Percentiles rank a stretch among this genome's conserved stretches.
Conservation (phyloP, 2,797 vertebrate genomes). For the Gambusia yucatana region DNA sequence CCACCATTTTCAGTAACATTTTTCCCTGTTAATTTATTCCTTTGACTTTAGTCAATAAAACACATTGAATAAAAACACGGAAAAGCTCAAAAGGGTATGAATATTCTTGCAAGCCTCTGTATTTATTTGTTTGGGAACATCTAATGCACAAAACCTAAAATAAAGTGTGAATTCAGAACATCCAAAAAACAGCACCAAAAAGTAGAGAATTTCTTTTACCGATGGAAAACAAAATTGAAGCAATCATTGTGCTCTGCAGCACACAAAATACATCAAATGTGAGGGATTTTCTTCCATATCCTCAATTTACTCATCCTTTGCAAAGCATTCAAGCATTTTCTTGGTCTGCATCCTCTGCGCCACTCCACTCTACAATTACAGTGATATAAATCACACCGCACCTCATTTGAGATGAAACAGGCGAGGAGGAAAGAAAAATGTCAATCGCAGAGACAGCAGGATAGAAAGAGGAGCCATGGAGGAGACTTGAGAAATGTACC, state of each 20-base stretch:
- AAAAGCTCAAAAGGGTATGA: background rate
- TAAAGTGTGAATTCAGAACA: slow-evolving; percentile 5
- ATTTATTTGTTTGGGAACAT: slow-evolving; percentile 20
- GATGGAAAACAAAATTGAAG: slow-evolving; percentile 47
- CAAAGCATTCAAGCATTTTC: slow-evolving; percentile 51
- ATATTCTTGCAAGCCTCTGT: background rate
- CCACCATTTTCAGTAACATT: background rate
- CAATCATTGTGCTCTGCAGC: slow-evolving; percentile 56
- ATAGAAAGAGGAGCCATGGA: slow-evolving; percentile 13
- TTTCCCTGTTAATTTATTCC: background rate
- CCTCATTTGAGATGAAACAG: slow-evolving; percentile 60
- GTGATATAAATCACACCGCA: slow-evolving; percentile 53
- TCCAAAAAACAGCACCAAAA: slow-evolving; percentile 34
- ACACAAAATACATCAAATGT: slow-evolving; percentile 62
- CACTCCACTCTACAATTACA: slow-evolving; percentile 34
- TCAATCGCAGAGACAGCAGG: slow-evolving; percentile 19
- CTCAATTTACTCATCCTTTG: slow-evolving; percentile 53
- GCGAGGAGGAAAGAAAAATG: slow-evolving; percentile 35
- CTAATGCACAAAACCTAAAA: slow-evolving; percentile 26
- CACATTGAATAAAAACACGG: background rate
- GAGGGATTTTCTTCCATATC: slow-evolving; percentile 56
- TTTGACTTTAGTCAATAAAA: background rate
- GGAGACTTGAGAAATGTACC: slow-evolving; percentile 51
- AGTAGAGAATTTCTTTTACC: slow-evolving; percentile 35
- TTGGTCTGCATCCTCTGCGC: slow-evolving; percentile 50